A percentile compares a stretch with the other conserved stretches of the same genome.
These are phyloP conservation scores for Brachyalestes nurse DNA, from an alignment of 2,797 vertebrate species.

Conservation along the genomic window DNA sequence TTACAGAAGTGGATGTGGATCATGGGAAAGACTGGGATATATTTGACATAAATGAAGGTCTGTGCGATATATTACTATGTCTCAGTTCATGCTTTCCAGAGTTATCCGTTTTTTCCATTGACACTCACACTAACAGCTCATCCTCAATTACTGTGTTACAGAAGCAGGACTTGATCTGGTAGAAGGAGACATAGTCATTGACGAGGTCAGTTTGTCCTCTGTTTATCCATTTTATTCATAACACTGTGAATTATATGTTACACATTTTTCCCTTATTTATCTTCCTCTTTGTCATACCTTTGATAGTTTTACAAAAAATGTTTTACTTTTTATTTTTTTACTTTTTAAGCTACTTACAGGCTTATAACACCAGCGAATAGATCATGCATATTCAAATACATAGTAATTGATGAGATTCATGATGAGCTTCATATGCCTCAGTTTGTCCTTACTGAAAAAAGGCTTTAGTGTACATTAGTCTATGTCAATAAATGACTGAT, in stretches of 20 bases:
- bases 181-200: conserved; percentile 85
- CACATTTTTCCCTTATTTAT: background rate
- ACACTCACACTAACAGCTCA: background rate
- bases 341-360: too few relatives aligned
- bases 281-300: background rate
- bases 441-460: background rate
- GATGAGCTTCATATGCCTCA: too few relatives aligned
- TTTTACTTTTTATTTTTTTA: too few relatives aligned
- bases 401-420: too few relatives aligned
- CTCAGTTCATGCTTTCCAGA: conserved; percentile 1
- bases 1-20: conserved; percentile 83
- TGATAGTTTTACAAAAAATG: too few relatives aligned
- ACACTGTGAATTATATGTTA: background rate
- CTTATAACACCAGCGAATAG: background rate
- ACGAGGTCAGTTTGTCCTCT: conserved; percentile 72
- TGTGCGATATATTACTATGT: conserved; percentile 33
- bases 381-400: background rate
- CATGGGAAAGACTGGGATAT: conserved; percentile 83
- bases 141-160: conserved; percentile 57
- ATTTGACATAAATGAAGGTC: conserved; percentile 88
- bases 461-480: background rate
- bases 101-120: background rate
- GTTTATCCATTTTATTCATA: background rate
- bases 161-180: conserved; percentile 83
- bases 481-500: too few relatives aligned